phyloP scores from a whole-genome alignment of 2,797 vertebrate genomes.

The Karalla daura region DNA sequence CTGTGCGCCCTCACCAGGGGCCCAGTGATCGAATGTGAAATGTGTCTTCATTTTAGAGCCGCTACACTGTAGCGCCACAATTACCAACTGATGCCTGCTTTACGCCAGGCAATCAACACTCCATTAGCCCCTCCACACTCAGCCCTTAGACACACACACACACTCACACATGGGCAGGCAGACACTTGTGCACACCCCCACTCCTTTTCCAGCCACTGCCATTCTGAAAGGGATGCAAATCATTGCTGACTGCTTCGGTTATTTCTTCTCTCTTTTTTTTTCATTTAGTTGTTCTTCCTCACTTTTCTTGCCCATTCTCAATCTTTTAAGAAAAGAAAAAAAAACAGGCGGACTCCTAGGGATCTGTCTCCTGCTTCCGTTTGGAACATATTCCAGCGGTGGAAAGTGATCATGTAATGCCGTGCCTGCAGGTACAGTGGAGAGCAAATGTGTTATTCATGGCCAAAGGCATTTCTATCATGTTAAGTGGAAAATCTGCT shows the following conservation, averaged over 20 bases:
- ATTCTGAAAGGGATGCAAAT: slow-evolving; percentile 66
- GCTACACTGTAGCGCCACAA: slow-evolving; percentile 78
- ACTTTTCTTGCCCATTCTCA: slow-evolving; percentile 48
- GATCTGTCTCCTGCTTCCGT: slow-evolving; percentile 42
- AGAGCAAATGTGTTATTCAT: slow-evolving; percentile 74
- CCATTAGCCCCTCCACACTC: slow-evolving; percentile 81
- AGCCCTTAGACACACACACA: slow-evolving; percentile 62
- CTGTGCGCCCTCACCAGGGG: slow-evolving; percentile 32
- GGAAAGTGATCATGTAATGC: slow-evolving; percentile 68
- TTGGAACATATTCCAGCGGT: slow-evolving; percentile 56
- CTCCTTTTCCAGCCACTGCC: slow-evolving; percentile 25
- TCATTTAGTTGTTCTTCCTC: slow-evolving; percentile 32
- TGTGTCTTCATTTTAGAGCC: slow-evolving; percentile 78
- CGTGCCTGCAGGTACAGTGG: slow-evolving; percentile 64
- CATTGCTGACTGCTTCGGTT: slow-evolving; percentile 63
- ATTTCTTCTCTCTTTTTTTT: slow-evolving; percentile 13
- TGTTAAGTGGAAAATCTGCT: slow-evolving; percentile 75
- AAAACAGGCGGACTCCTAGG: slow-evolving; percentile 37
- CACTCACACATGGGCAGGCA: slow-evolving; percentile 32
- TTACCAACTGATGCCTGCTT: slow-evolving; percentile 83
- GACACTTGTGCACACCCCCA: slow-evolving; percentile 15
- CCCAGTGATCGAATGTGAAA: slow-evolving; percentile 68
- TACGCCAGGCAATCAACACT: slow-evolving; percentile 83
- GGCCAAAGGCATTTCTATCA: slow-evolving; percentile 72
- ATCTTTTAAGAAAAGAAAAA: too few relatives aligned